phyloP scores from a whole-genome alignment of 2,888 invertebrate genomes.

The Drosophila subsilvestris region DNA sequence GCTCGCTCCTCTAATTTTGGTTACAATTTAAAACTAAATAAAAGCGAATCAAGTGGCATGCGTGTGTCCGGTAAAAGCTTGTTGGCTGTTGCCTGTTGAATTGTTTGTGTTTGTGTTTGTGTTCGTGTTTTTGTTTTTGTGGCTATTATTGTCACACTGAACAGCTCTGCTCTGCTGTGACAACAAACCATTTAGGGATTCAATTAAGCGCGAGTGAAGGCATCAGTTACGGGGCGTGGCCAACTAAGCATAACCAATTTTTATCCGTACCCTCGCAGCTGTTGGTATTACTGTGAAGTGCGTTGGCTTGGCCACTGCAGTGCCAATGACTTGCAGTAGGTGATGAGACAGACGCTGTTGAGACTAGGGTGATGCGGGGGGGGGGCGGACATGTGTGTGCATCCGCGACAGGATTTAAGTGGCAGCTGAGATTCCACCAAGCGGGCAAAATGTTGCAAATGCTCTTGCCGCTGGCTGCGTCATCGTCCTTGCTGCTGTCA shows the following conservation, averaged over 20 bases:
- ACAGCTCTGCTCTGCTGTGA: constrained; percentile 14
- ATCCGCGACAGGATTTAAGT: constrained; percentile 51
- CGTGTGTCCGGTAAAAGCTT: background rate
- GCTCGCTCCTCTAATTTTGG: too few relatives aligned
- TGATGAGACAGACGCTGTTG: too few relatives aligned
- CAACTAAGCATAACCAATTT: constrained; percentile 40
- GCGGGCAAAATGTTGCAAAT: constrained; percentile 23
- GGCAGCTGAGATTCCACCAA: constrained; percentile 67
- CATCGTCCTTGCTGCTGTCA: constrained; percentile 24
- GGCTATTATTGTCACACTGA: constrained; percentile 30
- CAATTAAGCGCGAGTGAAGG: constrained; percentile 73
- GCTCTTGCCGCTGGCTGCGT: constrained; percentile 18
- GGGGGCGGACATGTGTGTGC: constrained; percentile 27
- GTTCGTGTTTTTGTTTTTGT: background rate
- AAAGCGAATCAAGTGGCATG: too few relatives aligned
- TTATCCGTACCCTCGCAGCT: background rate
- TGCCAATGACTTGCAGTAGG: constrained; percentile 68
- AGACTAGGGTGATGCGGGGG: background rate
- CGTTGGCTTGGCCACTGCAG: constrained; percentile 37
- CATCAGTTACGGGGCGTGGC: constrained; percentile 44
- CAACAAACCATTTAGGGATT: constrained; percentile 65
- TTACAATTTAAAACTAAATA: too few relatives aligned
- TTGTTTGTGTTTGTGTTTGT: too few relatives aligned
- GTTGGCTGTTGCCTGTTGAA: too few relatives aligned
- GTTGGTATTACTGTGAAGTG: constrained; percentile 11